Evolutionary conservation across 2,113 vertebrate species (phyloP), one percentile per base, ranked within the genome.

Genomic region (Erythrocebus patas): DNA sequence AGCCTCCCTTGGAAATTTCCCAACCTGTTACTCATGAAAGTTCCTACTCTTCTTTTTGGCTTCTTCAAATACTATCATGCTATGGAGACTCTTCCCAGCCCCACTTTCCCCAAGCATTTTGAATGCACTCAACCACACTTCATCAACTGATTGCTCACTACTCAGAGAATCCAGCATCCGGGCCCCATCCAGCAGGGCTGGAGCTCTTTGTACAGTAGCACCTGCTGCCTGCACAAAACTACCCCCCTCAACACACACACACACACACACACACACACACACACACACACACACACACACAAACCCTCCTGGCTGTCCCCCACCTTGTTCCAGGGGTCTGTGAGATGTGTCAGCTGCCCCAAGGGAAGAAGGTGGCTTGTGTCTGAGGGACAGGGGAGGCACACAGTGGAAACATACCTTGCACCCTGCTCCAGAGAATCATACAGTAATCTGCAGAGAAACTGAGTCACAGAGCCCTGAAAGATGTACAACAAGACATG

Each of bases 31-130:
- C 92, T 59, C 30, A 10, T 3, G 8, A 52, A 50, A 12, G 50
- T 1, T 6, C 30, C 6, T 79, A 40, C 13, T 48, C n/a, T 81
- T 84, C 18, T 45, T 3, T 14, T 10, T 8, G 79, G 48, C 16
- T 30, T 27, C n/a, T 5, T 83, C n/a, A 30, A 25, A 20, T 8
- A 9, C 43, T 4, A 4, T n/a, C 48, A 25, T 27, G 22, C 68
- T 13, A 6, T 5, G 11, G 6, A 18, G 18, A 27, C 8, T 6
- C 27, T 25, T 38, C 55, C 43, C 35, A 6, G 32, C 23, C 30
- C 25, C 48, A 3, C 61, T 16, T 7, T 22, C 61, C 8, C 30
- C 40, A 18, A 18, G 17, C 1, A 0, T n/a, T 11, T 11, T 20
- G 38, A n/a, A 57, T 5, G 6, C 27, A 12, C 20, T 35, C 64